These are phyloP conservation scores for Oryzias sinensis DNA, from an alignment of 2,797 vertebrate genomes.

Conservation along the genomic window DNA sequence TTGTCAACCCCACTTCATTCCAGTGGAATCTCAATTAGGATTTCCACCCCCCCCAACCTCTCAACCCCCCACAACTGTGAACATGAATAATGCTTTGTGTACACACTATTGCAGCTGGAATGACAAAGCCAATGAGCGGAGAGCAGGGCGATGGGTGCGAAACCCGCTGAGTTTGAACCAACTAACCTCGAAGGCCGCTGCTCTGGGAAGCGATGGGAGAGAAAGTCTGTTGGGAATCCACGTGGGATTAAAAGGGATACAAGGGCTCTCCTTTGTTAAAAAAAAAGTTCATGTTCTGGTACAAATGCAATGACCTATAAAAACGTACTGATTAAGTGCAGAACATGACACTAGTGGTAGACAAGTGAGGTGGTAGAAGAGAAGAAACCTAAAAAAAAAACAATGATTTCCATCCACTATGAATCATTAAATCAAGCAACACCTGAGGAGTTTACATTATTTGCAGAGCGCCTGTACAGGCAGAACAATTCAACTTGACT, in stretches of 20 bases:
- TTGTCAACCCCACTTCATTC: slow-evolving; percentile 56
- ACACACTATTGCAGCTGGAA: slow-evolving; percentile 73
- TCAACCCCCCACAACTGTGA: slow-evolving; percentile 34
- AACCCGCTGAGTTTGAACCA: slow-evolving; percentile 69
- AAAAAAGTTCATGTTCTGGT: no score
- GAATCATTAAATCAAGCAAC: no score
- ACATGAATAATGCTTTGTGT: slow-evolving; percentile 78
- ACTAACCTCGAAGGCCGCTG: slow-evolving; percentile 54
- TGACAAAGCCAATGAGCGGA: slow-evolving; percentile 68
- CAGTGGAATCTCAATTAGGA: slow-evolving; percentile 81
- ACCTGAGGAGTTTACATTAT: no score
- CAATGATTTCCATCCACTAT: no score
- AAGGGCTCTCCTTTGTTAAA: no score
- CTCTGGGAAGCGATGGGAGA: slow-evolving; percentile 24
- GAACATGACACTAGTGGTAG: no score
- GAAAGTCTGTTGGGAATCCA: slow-evolving; percentile 27
- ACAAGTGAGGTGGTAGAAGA: no score
- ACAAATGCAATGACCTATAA: no score
- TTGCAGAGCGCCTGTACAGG: not conserved
- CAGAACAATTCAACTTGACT: slow-evolving; percentile 1
- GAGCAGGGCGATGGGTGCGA: slow-evolving; percentile 57
- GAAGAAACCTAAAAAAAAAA: no score
- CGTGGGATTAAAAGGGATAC: slow-evolving; percentile 56
- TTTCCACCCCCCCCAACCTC: slow-evolving; percentile 43
- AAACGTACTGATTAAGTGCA: no score